Conservation (phyloP, 2,113 vertebrate genomes). For the Porphyrio hochstetteri region DNA sequence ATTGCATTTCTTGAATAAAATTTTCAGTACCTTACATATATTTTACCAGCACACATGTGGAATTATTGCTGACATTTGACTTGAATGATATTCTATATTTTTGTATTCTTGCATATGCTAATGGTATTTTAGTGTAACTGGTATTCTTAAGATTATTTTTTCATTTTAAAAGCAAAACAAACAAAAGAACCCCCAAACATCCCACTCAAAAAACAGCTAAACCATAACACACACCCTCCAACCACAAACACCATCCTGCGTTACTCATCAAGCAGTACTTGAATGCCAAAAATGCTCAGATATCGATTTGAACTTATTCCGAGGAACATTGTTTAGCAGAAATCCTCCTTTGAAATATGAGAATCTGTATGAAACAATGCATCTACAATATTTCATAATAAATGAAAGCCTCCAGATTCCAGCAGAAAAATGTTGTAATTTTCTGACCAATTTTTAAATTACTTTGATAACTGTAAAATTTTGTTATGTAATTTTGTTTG, state of each 20-base stretch:
- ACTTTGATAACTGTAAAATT: not conserved
- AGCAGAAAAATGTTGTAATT: not conserved
- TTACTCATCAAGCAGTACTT: conserved; percentile 1
- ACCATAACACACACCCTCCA: too few relatives aligned
- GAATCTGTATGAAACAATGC: not conserved
- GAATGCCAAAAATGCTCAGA: not conserved
- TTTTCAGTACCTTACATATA: not conserved
- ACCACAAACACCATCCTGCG: not conserved
- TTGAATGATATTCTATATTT: not conserved
- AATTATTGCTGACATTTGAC: conserved; percentile 14
- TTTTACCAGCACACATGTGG: not conserved
- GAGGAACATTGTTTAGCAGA: not conserved
- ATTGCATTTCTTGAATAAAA: not conserved
- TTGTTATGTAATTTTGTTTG: not conserved
- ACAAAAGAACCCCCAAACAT: not conserved
- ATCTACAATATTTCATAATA: not conserved
- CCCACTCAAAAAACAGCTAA: not conserved
- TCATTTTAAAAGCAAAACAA: not conserved
- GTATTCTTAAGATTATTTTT: not conserved
- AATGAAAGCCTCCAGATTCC: not conserved
- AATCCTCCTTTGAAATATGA: not conserved
- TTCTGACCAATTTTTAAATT: not conserved
- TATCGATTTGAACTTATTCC: not conserved
- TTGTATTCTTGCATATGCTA: not conserved
- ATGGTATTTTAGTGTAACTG: not conserved